Percentiles rank a stretch among this genome's conserved stretches.
These are phyloP conservation scores for Chaetoderma sp. DNA, from an alignment of 2,888 invertebrate genomes.

Conservation along the genomic window DNA sequence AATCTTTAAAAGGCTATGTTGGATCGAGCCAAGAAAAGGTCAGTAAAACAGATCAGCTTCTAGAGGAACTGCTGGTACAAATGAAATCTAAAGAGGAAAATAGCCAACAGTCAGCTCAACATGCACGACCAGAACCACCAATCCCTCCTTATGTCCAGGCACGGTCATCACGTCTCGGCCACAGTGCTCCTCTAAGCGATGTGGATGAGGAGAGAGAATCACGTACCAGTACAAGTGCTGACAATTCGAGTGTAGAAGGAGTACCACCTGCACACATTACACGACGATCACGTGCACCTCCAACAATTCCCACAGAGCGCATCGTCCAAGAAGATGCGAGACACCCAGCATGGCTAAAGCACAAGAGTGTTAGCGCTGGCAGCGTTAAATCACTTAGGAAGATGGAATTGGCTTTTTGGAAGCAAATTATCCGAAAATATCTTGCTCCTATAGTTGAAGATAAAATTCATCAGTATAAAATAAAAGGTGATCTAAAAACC, in stretches of 20 bases:
- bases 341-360: conserved; percentile 1
- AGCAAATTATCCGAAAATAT: conserved; percentile 92
- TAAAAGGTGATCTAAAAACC: conserved; percentile 45
- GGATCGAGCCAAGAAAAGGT: conserved; percentile 6
- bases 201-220: too few relatives aligned
- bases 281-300: neutral
- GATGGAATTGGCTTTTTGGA: conserved; percentile 91
- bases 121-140: too few relatives aligned
- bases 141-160: too few relatives aligned
- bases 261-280: too few relatives aligned
- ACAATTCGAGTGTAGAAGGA: too few relatives aligned
- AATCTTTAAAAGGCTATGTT: conserved; percentile 28
- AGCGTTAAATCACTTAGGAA: conserved; percentile 87
- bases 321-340: neutral
- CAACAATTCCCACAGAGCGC: neutral
- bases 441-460: conserved; percentile 93
- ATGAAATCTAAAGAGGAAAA: conserved; percentile 23
- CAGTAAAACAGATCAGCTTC: conserved; percentile 43
- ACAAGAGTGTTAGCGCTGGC: conserved; percentile 75
- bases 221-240: too few relatives aligned
- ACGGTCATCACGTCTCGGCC: too few relatives aligned
- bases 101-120: conserved; percentile 13
- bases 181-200: too few relatives aligned
- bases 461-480: conserved; percentile 74
- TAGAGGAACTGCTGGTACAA: conserved; percentile 48